These are phyloP conservation scores for Polydrusus tereticollis DNA, from an alignment of 2,888 invertebrate species.

Conservation along the genomic window DNA sequence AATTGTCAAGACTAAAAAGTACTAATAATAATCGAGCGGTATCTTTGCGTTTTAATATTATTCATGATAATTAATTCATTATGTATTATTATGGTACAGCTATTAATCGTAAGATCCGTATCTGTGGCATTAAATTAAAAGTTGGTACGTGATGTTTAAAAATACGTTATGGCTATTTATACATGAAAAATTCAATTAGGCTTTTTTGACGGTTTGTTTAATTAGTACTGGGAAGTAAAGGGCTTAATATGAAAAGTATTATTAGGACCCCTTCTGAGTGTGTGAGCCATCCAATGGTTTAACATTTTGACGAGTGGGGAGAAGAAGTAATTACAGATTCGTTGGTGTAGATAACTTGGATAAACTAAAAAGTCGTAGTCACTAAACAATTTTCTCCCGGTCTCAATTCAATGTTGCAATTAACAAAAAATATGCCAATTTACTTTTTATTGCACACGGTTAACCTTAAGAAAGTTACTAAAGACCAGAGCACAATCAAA, in stretches of 20 bases:
- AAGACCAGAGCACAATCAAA: too few relatives aligned
- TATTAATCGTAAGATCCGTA: slow-evolving; percentile 43
- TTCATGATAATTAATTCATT: slow-evolving; percentile 42
- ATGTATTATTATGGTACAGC: slow-evolving; percentile 42
- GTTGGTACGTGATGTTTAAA: slow-evolving; percentile 34
- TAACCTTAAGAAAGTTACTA: too few relatives aligned
- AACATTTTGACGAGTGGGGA: neutral
- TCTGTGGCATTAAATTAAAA: slow-evolving; percentile 40
- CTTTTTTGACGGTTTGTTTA: slow-evolving; percentile 28
- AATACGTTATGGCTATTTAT: slow-evolving; percentile 22
- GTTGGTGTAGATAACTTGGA: too few relatives aligned
- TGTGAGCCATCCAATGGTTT: neutral
- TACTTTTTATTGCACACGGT: too few relatives aligned
- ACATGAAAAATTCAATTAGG: slow-evolving; percentile 35
- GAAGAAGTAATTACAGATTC: too few relatives aligned
- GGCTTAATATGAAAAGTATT: neutral
- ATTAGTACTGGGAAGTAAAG: slow-evolving; percentile 1
- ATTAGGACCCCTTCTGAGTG: neutral
- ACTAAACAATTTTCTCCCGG: too few relatives aligned
- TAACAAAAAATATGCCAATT: too few relatives aligned
- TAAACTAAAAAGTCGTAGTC: too few relatives aligned
- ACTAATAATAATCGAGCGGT: slow-evolving; percentile 36
- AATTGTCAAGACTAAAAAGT: neutral
- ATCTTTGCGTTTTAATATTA: slow-evolving; percentile 39
- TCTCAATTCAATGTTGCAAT: too few relatives aligned